Percentiles rank a stretch among this genome's conserved stretches.
Conservation (phyloP, 2,113 vertebrate species). For the Dicaeum eximium region DNA sequence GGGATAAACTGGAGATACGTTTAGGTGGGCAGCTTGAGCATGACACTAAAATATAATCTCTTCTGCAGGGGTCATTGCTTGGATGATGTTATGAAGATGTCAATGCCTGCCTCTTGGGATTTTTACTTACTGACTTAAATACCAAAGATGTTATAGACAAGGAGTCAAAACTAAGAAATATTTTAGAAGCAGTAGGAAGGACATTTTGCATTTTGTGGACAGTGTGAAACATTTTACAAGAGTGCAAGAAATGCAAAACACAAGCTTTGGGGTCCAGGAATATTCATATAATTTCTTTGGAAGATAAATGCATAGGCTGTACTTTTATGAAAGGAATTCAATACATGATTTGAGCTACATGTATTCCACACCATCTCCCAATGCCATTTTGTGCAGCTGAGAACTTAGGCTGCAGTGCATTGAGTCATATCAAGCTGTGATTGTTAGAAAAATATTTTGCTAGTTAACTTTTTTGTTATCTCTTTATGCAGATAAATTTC, state of each 20-base stretch:
- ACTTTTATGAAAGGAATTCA: neutral
- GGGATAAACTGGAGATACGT: neutral
- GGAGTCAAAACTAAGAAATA: neutral
- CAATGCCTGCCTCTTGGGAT: neutral
- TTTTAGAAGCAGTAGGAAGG: neutral
- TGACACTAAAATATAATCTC: neutral
- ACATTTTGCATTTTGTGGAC: neutral
- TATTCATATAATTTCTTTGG: neutral
- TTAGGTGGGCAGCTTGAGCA: neutral
- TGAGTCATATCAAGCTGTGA: neutral
- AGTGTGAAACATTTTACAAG: neutral
- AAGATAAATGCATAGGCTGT: neutral
- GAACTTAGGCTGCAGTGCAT: neutral
- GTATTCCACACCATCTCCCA: neutral
- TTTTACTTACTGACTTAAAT: neutral
- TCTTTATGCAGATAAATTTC: neutral
- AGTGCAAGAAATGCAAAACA: neutral
- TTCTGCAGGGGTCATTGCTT: neutral
- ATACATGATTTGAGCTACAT: neutral
- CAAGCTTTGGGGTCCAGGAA: neutral
- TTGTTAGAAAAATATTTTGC: neutral
- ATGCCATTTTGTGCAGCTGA: neutral
- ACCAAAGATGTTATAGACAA: neutral
- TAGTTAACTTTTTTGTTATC: neutral
- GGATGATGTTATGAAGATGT: neutral